Conservation (phyloP, 1,140 invertebrate species). For the Macrobrachium rosenbergii region DNA sequence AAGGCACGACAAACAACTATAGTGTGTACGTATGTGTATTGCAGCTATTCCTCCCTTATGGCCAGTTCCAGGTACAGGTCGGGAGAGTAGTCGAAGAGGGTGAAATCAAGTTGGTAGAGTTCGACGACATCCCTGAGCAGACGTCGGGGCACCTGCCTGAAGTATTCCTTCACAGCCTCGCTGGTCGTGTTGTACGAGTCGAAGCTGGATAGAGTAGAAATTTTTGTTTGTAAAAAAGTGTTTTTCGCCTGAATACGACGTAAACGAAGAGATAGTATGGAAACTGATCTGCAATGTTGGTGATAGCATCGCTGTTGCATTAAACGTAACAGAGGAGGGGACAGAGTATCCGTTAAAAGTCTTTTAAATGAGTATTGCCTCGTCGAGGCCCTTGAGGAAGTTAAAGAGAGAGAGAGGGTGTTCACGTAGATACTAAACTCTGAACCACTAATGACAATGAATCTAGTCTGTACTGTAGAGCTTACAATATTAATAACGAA, state of each 20-base stretch:
- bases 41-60: not conserved
- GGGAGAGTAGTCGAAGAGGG: constrained; percentile 28
- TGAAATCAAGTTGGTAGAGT: constrained; percentile 32
- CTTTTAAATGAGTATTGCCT: too few species aligned
- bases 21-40: not conserved
- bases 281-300: not conserved
- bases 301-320: not conserved
- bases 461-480: too few species aligned
- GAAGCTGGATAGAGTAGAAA: not conserved
- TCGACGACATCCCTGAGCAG: constrained; percentile 10
- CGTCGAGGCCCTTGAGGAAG: too few species aligned
- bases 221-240: not conserved
- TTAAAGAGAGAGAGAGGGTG: not conserved
- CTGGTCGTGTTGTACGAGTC: constrained; percentile 36
- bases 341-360: too few species aligned
- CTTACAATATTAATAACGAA: not conserved
- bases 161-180: constrained; percentile 32
- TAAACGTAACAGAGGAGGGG: too few species aligned
- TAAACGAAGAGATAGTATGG: not conserved
- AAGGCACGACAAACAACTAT: too few species aligned
- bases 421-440: not conserved
- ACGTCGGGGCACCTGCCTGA: constrained; percentile 3
- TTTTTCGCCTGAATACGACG: too few species aligned
- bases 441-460: not conserved
- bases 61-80: constrained; percentile 4